Conservation (phyloP, 2,888 invertebrate genomes). For the Watsonalla cultraria region DNA sequence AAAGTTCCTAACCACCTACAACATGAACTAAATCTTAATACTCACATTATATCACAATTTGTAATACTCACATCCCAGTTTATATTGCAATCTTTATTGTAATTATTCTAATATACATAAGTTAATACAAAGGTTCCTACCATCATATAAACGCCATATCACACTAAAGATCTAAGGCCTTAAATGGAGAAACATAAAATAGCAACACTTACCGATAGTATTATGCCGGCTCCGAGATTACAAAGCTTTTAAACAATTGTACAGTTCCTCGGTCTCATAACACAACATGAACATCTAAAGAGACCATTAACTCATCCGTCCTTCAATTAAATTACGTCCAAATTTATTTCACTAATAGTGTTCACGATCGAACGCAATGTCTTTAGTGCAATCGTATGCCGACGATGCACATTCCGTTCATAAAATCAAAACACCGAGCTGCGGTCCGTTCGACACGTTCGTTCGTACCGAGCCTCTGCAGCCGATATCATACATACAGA, state of each 20-base stretch:
- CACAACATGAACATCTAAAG: background rate
- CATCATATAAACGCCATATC: too few relatives aligned
- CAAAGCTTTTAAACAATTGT: background rate
- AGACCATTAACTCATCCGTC: background rate
- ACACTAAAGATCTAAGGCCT: too few relatives aligned
- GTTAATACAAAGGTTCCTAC: too few relatives aligned
- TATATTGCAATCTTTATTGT: too few relatives aligned
- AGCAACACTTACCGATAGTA: background rate
- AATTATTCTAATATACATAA: too few relatives aligned
- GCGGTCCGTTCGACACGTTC: slow-evolving; percentile 11
- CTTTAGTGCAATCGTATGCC: slow-evolving; percentile 18
- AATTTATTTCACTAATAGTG: slow-evolving; percentile 12
- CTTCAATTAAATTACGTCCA: background rate
- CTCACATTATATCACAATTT: too few relatives aligned
- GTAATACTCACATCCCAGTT: too few relatives aligned
- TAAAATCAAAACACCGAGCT: slow-evolving; percentile 12
- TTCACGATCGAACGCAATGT: slow-evolving; percentile 13
- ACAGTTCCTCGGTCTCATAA: background rate
- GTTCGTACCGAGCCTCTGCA: slow-evolving; percentile 22
- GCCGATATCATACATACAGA: slow-evolving; percentile 18
- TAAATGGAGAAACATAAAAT: background rate
- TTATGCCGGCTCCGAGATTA: background rate
- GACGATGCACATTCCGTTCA: slow-evolving; percentile 17
- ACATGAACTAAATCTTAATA: too few relatives aligned
- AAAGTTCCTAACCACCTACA: too few relatives aligned